These are phyloP conservation scores for Pogonognathellus flavescens DNA, from an alignment of 1,140 invertebrate species.

Conservation along the genomic window DNA sequence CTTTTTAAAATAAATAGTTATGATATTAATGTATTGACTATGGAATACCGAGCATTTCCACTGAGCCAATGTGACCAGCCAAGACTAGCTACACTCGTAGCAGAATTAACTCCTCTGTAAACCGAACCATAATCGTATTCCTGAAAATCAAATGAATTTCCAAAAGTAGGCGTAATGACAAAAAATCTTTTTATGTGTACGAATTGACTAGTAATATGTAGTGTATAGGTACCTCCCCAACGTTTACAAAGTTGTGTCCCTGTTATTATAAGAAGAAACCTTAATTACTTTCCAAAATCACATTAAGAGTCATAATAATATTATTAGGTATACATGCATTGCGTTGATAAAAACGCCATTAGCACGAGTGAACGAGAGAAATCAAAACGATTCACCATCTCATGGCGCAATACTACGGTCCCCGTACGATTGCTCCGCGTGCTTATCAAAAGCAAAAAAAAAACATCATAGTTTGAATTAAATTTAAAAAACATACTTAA, in stretches of 20 bases:
- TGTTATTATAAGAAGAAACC: too few species aligned
- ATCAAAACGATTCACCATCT: conserved; percentile 31
- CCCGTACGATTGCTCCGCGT: conserved; percentile 59
- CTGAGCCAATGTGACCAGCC: conserved; percentile 55
- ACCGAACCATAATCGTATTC: conserved; percentile 50
- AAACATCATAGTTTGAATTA: too few species aligned
- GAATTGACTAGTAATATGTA: too few species aligned
- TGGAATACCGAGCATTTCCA: not conserved
- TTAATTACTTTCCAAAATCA: too few species aligned
- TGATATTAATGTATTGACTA: too few species aligned
- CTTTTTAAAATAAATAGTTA: too few species aligned
- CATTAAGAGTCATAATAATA: too few species aligned
- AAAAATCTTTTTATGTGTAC: not conserved
- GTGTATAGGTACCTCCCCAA: not conserved
- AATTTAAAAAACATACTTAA: too few species aligned
- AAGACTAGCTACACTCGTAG: not conserved
- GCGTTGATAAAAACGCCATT: too few species aligned
- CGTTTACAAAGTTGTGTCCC: conserved; percentile 28
- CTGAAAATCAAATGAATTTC: not conserved
- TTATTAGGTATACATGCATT: too few species aligned
- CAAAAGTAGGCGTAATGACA: too few species aligned
- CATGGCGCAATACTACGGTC: conserved; percentile 60
- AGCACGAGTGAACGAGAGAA: too few species aligned
- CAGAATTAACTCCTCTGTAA: conserved; percentile 58
- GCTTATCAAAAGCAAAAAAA: conserved; percentile 53